Evolutionary conservation across 2,888 invertebrate species (phyloP).

Genomic region (Tyria jacobaeae): DNA sequence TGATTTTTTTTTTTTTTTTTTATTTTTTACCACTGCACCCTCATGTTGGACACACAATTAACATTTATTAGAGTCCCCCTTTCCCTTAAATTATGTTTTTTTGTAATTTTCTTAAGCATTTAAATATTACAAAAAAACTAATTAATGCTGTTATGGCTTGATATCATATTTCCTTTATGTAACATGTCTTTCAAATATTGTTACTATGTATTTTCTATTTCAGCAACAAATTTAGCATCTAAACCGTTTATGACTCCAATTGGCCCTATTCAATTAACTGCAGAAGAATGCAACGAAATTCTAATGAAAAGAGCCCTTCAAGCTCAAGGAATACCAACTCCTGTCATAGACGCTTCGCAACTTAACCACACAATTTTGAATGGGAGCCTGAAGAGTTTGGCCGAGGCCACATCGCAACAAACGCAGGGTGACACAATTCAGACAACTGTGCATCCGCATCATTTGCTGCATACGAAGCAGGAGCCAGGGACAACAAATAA

Average conservation of each 20-base stretch:
- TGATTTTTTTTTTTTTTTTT: too few species aligned
- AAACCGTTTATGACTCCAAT: conserved; percentile 91
- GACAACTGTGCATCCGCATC: conserved; percentile 76
- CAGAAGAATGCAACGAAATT: conserved; percentile 93
- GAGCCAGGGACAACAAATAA: conserved; percentile 87
- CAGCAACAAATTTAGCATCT: conserved; percentile 77
- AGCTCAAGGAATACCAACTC: conserved; percentile 85
- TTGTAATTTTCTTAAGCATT: too few species aligned
- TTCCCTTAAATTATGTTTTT: too few species aligned
- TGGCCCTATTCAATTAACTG: conserved; percentile 90
- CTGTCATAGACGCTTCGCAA: conserved; percentile 82
- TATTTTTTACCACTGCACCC: too few species aligned
- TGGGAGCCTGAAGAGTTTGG: conserved; percentile 75
- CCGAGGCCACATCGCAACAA: conserved; percentile 73
- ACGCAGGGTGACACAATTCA: conserved; percentile 72
- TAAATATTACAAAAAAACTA: too few species aligned
- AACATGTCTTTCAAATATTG: background rate
- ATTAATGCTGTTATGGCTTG: too few species aligned
- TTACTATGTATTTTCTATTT: conserved; percentile 35
- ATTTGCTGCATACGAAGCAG: conserved; percentile 85
- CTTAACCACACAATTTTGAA: conserved; percentile 79
- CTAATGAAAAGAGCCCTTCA: conserved; percentile 91
- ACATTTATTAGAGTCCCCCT: too few species aligned
- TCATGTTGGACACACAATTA: too few species aligned
- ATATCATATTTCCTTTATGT: background rate